These are phyloP conservation scores for Parasteatoda lunata DNA, from an alignment of 2,888 invertebrate species.

Conservation along the genomic window DNA sequence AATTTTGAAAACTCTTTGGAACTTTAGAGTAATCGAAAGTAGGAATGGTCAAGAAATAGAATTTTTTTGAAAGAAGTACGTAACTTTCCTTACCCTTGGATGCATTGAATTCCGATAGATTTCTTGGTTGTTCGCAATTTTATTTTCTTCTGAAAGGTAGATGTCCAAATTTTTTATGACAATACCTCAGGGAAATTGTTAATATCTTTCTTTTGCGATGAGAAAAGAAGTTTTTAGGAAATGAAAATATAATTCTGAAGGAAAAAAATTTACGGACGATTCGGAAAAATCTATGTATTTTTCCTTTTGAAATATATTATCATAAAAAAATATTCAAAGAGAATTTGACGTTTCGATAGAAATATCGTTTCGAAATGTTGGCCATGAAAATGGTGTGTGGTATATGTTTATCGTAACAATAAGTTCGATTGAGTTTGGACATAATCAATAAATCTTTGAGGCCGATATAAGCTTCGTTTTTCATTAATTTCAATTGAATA, in stretches of 20 bases:
- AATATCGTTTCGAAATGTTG: too few species aligned
- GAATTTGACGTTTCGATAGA: background rate
- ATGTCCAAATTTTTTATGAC: background rate
- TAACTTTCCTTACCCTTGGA: constrained; percentile 19
- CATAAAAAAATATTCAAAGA: background rate
- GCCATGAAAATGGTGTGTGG: too few species aligned
- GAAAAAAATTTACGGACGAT: background rate
- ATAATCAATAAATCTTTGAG: too few species aligned
- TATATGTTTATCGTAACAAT: too few species aligned
- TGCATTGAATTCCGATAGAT: constrained; percentile 34
- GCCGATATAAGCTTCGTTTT: too few species aligned
- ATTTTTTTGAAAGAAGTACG: background rate
- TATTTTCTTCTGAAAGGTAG: background rate
- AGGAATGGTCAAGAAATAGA: background rate
- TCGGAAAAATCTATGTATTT: background rate
- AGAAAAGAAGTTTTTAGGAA: background rate
- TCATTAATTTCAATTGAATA: too few species aligned
- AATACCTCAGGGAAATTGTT: background rate
- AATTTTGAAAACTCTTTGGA: too few species aligned
- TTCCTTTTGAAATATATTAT: too few species aligned
- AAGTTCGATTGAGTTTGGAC: too few species aligned
- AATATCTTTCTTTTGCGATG: background rate
- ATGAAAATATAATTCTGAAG: background rate
- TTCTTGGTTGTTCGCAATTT: background rate
- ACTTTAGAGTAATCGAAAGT: background rate